Evolutionary conservation across 35 echinoderm and acorn worm species (phyloP).

Genomic region (Hemicentrotus pulcherrimus): DNA sequence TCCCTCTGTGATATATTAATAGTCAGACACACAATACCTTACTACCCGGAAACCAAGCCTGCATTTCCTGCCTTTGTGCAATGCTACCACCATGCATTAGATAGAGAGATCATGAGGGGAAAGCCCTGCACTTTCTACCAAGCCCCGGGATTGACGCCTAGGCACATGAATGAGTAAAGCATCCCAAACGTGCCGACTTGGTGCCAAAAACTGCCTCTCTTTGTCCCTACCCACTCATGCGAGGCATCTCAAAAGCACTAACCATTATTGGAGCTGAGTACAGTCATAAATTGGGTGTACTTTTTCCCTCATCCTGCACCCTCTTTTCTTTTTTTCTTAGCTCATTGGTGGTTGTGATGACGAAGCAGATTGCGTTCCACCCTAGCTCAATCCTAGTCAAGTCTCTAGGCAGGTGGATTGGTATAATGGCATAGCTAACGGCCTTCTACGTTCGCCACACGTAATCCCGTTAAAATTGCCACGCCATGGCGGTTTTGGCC

Average conservation of each 20-base stretch:
- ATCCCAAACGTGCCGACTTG: neutral
- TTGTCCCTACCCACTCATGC: slow-evolving; percentile 7
- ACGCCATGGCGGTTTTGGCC: slow-evolving; percentile 16
- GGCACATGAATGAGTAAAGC: slow-evolving; percentile 7
- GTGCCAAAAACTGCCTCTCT: neutral
- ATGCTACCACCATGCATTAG: neutral
- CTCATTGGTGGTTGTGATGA: neutral
- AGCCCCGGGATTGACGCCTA: neutral
- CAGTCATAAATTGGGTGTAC: slow-evolving; percentile 35
- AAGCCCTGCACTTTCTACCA: slow-evolving; percentile 31
- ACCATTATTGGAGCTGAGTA: slow-evolving; percentile 32
- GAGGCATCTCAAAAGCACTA: slow-evolving; percentile 33
- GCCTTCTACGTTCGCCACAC: neutral
- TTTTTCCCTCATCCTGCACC: neutral
- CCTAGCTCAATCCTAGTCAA: neutral
- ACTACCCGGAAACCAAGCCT: neutral
- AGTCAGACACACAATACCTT: neutral
- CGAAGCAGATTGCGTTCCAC: neutral
- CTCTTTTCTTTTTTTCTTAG: neutral
- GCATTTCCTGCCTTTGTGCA: neutral
- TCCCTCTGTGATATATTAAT: neutral
- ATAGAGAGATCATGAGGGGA: slow-evolving; percentile 25
- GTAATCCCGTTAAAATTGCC: slow-evolving; percentile 47
- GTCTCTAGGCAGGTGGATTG: slow-evolving; percentile 31
- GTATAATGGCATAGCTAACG: slow-evolving; percentile 48